Base-by-base conservation (phyloP, 1,140 invertebrate species). In the Zaprionus lachaisei region DNA sequence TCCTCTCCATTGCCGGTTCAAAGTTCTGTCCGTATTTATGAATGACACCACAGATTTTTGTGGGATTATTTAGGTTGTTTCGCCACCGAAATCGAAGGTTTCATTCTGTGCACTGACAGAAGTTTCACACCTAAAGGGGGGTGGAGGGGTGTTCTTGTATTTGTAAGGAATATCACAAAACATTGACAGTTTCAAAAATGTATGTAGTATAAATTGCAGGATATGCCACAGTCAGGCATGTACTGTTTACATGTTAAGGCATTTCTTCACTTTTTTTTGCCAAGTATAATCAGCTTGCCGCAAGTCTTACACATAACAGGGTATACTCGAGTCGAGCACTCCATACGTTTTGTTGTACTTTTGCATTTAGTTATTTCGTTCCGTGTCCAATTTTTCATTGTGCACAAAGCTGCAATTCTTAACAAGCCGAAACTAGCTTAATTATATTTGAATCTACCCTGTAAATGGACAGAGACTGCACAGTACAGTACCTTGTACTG, bases 1-100 rank as follows among this genome's bases (percentile, higher is more conserved):
- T n/a, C 11, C n/a, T 37, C 26, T 28, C 12, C 31, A 37, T 14
- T 11, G 17, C 6, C 24, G 24, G 24, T 5, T 17, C 11, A 17
- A 58, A 28, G 11, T 22, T 14, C 17, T 26, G 28, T 17, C 15
- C 6, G 4, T 9, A 49, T 20, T 66, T 72, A 57, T 65, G 62
- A 65, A 64, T 57, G 61, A 65, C 51, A 57, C 15, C 20, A 9
- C 28, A 38, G 61, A 72, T 65, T 65, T 72, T 11, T 37, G 2
- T 60, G 11, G 37, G 15, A 49, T 31, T 34, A 49, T 68, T 68
- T 68, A 20, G 28, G 37, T 70, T 22, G 47, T 4, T 31, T 31
- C 28, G 7, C 28, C 6, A 31, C 28, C 26, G 7, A 22, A 60
- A 15, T 20, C 57, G 26, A 58, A 41, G 15, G 4, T 41, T 41